Evolutionary conservation across 2,113 vertebrate species (phyloP).

Genomic region (Hiodon alosoides): DNA sequence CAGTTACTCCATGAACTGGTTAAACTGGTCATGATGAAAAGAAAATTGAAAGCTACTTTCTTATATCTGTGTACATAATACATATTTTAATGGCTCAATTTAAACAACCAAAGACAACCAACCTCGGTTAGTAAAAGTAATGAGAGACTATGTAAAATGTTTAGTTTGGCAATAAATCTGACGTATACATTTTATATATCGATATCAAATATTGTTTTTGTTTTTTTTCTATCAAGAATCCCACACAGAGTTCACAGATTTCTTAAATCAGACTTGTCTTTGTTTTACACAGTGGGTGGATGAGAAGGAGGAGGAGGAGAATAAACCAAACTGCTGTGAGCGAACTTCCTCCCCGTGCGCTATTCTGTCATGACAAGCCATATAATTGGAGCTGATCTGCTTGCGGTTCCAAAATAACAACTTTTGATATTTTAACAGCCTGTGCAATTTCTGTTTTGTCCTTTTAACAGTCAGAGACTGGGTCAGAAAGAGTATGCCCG

Average conservation of each 20-base stretch:
- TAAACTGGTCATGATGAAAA: no score
- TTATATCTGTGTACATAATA: no score
- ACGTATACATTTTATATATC: not conserved
- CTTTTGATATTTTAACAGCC: constrained; percentile 15
- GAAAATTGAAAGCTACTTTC: no score
- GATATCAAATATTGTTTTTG: not conserved
- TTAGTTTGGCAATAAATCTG: not conserved
- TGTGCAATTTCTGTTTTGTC: not conserved
- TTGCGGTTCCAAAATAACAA: constrained; percentile 1
- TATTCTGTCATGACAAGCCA: not conserved
- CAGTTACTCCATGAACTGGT: no score
- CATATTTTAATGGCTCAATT: no score
- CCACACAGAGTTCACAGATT: not conserved
- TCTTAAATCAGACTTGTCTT: not conserved
- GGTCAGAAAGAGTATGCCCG: not conserved
- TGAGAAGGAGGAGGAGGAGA: not conserved
- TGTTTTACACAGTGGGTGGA: constrained; percentile 8
- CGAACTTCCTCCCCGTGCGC: not conserved
- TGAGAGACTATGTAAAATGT: not conserved
- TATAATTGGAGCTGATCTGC: constrained; percentile 1
- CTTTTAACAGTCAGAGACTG: not conserved
- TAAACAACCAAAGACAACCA: no score
- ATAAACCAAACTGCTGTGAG: not conserved
- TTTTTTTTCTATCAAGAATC: not conserved
- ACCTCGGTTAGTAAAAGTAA: not conserved